A percentile compares a stretch with the other conserved stretches of the same genome.
Conservation (phyloP, 2,797 vertebrate species). For the Leptatherina wallacei region DNA sequence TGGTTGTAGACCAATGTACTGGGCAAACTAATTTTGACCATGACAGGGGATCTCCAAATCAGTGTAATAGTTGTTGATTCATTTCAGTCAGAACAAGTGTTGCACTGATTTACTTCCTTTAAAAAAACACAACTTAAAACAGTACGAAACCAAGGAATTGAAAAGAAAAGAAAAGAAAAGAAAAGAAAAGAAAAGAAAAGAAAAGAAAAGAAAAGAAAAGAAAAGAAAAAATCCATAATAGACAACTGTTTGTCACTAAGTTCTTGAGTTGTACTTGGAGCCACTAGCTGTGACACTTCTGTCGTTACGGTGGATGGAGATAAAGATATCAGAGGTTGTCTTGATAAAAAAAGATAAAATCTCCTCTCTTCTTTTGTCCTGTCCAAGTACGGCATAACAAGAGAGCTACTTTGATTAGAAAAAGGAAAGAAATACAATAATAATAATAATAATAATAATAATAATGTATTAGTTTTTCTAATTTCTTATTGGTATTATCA, state of each 20-base stretch:
- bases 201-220: no score
- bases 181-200: no score
- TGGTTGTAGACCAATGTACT: not conserved
- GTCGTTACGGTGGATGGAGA: slow-evolving; percentile 34
- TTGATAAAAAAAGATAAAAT: slow-evolving; percentile 24
- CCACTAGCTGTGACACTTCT: slow-evolving; percentile 29
- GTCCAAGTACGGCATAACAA: slow-evolving; percentile 7
- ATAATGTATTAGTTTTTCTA: no score
- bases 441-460: no score
- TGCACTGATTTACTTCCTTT: not conserved
- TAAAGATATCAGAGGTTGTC: slow-evolving; percentile 26
- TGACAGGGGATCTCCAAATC: not conserved
- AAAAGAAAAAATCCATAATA: slow-evolving; percentile 11
- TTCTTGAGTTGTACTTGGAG: slow-evolving; percentile 30
- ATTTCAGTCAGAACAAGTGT: not conserved
- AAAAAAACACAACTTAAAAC: slow-evolving; percentile 1
- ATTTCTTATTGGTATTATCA: no score
- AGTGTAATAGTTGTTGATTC: no score
- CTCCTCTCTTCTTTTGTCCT: slow-evolving; percentile 8
- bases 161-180: slow-evolving; percentile 10
- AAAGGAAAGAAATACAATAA: no score
- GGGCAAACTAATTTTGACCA: slow-evolving; percentile 5
- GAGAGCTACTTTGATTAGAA: not conserved
- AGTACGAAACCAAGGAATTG: slow-evolving; percentile 3
- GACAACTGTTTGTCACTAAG: slow-evolving; percentile 25